These are phyloP conservation scores for Cheilosia urbana DNA, from an alignment of 2,888 invertebrate species.

Conservation along the genomic window DNA sequence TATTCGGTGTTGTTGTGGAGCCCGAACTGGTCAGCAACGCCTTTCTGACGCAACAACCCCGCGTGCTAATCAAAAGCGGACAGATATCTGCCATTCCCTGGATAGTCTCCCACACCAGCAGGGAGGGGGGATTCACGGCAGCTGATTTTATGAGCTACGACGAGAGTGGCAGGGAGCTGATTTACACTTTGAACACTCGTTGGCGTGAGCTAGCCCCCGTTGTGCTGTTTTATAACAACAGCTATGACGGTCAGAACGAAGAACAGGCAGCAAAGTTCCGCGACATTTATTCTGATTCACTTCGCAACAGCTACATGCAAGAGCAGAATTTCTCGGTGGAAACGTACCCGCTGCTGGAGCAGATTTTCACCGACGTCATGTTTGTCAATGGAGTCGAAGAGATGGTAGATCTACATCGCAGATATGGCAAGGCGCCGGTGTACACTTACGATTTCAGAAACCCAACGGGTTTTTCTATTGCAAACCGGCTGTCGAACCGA, in stretches of 20 bases:
- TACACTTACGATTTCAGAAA: conserved; percentile 87
- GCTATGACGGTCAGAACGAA: neutral
- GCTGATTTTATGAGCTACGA: conserved; percentile 82
- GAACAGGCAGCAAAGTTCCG: neutral
- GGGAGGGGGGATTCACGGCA: conserved; percentile 90
- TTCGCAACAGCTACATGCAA: conserved; percentile 80
- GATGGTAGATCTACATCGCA: conserved; percentile 86
- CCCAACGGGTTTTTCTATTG: conserved; percentile 85
- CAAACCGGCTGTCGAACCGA: conserved; percentile 84
- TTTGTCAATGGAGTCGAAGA: conserved; percentile 86
- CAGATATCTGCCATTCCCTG: conserved; percentile 87
- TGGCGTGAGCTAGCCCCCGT: conserved; percentile 84
- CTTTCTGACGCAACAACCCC: conserved; percentile 88
- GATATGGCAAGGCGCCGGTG: conserved; percentile 85
- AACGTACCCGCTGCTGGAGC: conserved; percentile 80
- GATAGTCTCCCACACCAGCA: conserved; percentile 87
- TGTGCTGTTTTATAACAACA: conserved; percentile 62
- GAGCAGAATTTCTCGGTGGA: conserved; percentile 84
- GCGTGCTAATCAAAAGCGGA: conserved; percentile 84
- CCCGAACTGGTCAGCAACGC: conserved; percentile 83
- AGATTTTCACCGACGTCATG: conserved; percentile 87
- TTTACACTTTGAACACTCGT: conserved; percentile 83
- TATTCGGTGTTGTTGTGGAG: conserved; percentile 89
- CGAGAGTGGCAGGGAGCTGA: conserved; percentile 79
- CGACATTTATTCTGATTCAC: conserved; percentile 6